Base-by-base conservation (phyloP, 2,888 invertebrate species). In the Lithophane ornitopus region DNA sequence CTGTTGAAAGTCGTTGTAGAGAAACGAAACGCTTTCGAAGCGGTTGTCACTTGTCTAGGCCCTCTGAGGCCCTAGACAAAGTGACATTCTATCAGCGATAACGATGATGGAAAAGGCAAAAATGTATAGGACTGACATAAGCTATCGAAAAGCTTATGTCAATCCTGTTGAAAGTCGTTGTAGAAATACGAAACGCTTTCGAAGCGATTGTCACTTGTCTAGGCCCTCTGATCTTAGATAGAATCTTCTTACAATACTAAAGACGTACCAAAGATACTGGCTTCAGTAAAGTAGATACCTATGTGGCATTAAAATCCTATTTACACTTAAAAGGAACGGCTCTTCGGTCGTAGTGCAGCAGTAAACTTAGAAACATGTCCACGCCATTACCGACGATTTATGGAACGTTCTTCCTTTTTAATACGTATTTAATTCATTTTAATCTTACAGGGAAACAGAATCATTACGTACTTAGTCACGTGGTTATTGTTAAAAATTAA, bases 311-410 rank as follows among this genome's bases (percentile, higher is more conserved):
- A 59, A 76, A 70, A 52, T 70, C 58, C 34, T 59, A 58, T 68
- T 67, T 78, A 78, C 56, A 68, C 75, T 41, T 68, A 49, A 78
- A 76, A 67, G 16, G 26, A 78, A 70, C 7, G 49, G 12, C 49
- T 70, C 34, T 34, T 44, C 22, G 41, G 58, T 70, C 49, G 41
- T 34, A 59, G 58, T 79, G n/a, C 6, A 9, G 49, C 41, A 59
- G n/a, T 76, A 70, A 78, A 76, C n/a, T 58, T 12, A 12, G 12
- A 7, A 39, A 79, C 76, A 44, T 78, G 79, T 52, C 41, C 34
- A 49, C 58, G 1, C 71, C 70, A 70, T 79, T 79, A 78, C 28
- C 4, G 16, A 46, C 19, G 58, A n/a, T 58, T 69, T 58, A 69
- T 78, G 41, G 49, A 28, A n/a, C 28, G 19, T 54, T 28, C 14